Base-by-base conservation (phyloP, 30 jellyfish, hydroid and myxozoan genomes). In the Hydractinia symbiolongicarpus region DNA sequence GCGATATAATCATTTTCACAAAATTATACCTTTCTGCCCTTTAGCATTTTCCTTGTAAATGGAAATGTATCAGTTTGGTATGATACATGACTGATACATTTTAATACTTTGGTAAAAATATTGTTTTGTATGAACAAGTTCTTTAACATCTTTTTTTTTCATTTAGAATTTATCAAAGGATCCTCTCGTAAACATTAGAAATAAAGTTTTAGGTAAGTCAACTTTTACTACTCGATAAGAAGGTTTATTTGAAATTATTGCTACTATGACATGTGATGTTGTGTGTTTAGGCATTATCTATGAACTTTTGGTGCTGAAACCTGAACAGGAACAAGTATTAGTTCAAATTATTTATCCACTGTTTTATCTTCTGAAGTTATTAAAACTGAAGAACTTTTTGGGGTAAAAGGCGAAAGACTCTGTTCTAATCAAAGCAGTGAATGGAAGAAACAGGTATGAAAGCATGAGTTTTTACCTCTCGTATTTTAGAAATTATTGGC, bases 311-410 rank as follows among this genome's bases (percentile, higher is more conserved):
- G 88, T 81, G 6, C 76, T 77, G 78, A 94, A 94, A 69, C 96
- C 99, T 11, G 99, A 94, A 62, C 95, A 88, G 71, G 99, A 94
- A 60, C 99, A 94, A 70, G 96, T 83, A 53, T 21, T 4, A 20
- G 11, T 19, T n/a, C 52, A 21, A 50, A 8, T 44, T 52, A 19
- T 72, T 14, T 69, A 15, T 15, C n/a, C 14, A 11, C 21, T 21
- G 21, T 30, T 30, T 30, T 30, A 30, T 30, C 44, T 30, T 30
- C 44, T 30, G 44, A 30, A 30, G 44, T 30, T 30, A 30, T 30
- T 30, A 30, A 30, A 30, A 30, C 44, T 30, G 44, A 30, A 1
- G 44, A 30, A 30, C 44, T 30, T 30, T 30, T 30, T 30, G 1
- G 2, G 44, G 44, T 30, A 0, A 0, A 30, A 30, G 44, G 44